Evolutionary conservation across 2,888 invertebrate genomes (phyloP).

Genomic region (Drosophila formosana): DNA sequence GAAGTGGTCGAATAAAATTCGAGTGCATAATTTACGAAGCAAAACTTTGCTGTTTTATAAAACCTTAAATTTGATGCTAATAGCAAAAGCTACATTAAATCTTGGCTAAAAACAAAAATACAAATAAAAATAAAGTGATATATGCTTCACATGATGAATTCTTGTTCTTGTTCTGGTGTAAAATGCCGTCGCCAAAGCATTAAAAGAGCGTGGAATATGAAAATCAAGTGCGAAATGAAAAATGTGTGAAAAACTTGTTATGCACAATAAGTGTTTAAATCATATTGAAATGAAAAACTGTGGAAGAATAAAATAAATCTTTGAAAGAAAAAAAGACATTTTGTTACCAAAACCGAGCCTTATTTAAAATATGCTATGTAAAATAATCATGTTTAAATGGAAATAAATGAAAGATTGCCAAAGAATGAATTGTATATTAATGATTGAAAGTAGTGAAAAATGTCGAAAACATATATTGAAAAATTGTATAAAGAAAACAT

Average conservation of each 20-base stretch:
- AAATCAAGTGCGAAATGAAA: not conserved
- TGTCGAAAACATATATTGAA: no score
- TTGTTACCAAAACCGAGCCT: no score
- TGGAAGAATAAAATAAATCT: no score
- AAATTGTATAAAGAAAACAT: no score
- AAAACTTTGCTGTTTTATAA: slow-evolving; percentile 20
- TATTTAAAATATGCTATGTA: no score
- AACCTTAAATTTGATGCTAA: slow-evolving; percentile 9
- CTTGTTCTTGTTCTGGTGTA: slow-evolving; percentile 1
- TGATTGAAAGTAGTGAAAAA: no score
- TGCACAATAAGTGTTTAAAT: not conserved
- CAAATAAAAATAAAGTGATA: slow-evolving; percentile 9
- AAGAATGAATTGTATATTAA: no score
- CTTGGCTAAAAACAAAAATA: not conserved
- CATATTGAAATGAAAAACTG: not conserved
- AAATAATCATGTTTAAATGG: no score
- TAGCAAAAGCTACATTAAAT: slow-evolving; percentile 12
- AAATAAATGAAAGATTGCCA: no score
- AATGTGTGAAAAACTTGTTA: not conserved
- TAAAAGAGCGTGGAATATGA: not conserved
- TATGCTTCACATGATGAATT: slow-evolving; percentile 6
- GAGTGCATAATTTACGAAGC: slow-evolving; percentile 28
- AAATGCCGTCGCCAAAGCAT: slow-evolving; percentile 51
- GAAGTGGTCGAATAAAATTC: slow-evolving; percentile 25
- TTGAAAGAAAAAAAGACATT: no score